Percentiles rank a stretch among this genome's conserved stretches.
Conservation (phyloP, 1,140 invertebrate species). For the Agraylea sexmaculata region DNA sequence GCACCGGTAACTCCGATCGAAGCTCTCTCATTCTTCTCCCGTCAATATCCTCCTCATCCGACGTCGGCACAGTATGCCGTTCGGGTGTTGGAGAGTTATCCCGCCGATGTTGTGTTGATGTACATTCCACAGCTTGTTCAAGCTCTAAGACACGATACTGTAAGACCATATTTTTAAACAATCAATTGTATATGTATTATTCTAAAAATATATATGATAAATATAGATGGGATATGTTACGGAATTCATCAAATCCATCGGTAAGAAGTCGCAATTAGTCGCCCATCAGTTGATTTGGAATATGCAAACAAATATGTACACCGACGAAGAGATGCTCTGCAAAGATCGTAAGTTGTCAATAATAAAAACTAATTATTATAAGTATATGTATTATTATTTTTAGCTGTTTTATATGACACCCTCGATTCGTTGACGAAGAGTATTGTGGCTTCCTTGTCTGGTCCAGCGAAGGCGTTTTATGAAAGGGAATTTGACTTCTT, state of each 20-base stretch:
- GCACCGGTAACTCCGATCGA: constrained; percentile 78
- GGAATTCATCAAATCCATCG: constrained; percentile 90
- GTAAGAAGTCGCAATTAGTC: constrained; percentile 84
- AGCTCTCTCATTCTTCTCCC: constrained; percentile 89
- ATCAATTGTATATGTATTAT: neutral
- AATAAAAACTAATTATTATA: neutral
- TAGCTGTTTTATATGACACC: constrained; percentile 62
- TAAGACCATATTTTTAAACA: constrained; percentile 33
- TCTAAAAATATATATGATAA: neutral
- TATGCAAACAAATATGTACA: constrained; percentile 97
- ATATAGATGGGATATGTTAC: constrained; percentile 92
- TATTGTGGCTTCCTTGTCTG: constrained; percentile 76
- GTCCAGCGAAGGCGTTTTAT: constrained; percentile 90
- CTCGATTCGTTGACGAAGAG: constrained; percentile 68
- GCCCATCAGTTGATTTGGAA: constrained; percentile 99
- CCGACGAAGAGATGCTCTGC: constrained; percentile 89
- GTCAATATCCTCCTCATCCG: constrained; percentile 92
- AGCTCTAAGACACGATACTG: constrained; percentile 87
- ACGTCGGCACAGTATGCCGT: constrained; percentile 96
- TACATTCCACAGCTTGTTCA: constrained; percentile 99
- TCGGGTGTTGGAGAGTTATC: constrained; percentile 73
- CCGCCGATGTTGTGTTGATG: constrained; percentile 88
- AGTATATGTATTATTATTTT: constrained; percentile 21
- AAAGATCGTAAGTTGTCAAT: constrained; percentile 65
- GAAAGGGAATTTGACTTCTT: constrained; percentile 98